Base-by-base conservation (phyloP, 2,888 invertebrate species). In the Xanthia icteritia region DNA sequence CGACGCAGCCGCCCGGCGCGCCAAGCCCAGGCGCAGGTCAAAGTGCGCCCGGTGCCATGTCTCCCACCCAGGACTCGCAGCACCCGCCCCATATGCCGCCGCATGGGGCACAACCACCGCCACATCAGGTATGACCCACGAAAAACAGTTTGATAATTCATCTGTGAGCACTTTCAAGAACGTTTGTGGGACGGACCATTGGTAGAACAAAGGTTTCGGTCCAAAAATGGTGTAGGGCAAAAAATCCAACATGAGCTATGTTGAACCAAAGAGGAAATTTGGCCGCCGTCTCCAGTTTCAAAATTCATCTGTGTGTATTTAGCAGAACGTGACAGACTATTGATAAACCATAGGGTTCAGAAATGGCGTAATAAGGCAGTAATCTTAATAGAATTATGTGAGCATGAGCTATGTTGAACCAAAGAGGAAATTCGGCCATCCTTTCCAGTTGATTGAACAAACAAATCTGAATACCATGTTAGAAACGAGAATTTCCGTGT, bases 21-120 rank as follows among this genome's bases (percentile, higher is more conserved):
- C 96, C 96, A 20, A 97, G 97, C 80, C 97, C 97, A 36, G 97
- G 97, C 64, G 92, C 96, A 64, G 94, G 92, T 58, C 94, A 93
- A 81, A 94, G 92, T 87, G 94, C 94, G 68, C 94, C 96, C 79
- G 97, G 96, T 51, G 94, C 95, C 64, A 93, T 96, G 88, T 96
- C 97, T 71, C 97, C 97, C 58, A 95, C 93, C 48, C 96, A 96
- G 85, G 96, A 96, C 89, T 88, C 96, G 60, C 97, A 97, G 90
- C 96, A 96, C 83, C 94, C 96, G 89, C 95, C 95, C 56, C 96
- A 96, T 89, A 91, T 95, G 92, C 95, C 95, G 78, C 95, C 94
- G 78, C 96, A 95, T 82, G 94, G 93, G 73, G 91, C 94, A 54
- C 96, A 94, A 86, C 96, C 95, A 68, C 93, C 93, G 71, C 94